These are phyloP conservation scores for Tetragonula clypearis DNA, from an alignment of 1,140 invertebrate species.

Conservation along the genomic window DNA sequence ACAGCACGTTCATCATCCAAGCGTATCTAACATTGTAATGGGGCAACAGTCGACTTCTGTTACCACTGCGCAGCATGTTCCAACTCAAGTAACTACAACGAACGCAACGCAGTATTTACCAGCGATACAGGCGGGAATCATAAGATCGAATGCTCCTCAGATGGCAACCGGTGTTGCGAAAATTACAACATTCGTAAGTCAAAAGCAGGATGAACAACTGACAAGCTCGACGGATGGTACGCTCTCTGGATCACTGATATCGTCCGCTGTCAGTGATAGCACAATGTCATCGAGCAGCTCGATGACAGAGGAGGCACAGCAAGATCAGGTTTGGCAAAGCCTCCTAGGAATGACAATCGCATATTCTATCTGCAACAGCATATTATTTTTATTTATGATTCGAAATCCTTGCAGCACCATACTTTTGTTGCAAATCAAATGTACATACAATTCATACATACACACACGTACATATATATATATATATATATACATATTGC, in stretches of 20 bases:
- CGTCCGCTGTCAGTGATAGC: constrained; percentile 77
- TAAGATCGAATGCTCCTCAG: constrained; percentile 51
- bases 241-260: constrained; percentile 75
- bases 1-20: constrained; percentile 50
- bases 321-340: constrained; percentile 78
- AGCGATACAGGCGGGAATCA: constrained; percentile 28
- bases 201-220: constrained; percentile 71
- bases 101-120: constrained; percentile 25
- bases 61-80: constrained; percentile 33
- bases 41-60: constrained; percentile 47
- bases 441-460: constrained; percentile 13
- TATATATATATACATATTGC: constrained; percentile 13
- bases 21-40: constrained; percentile 32
- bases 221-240: constrained; percentile 74
- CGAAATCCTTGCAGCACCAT: constrained; percentile 31
- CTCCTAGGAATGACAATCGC: constrained; percentile 70
- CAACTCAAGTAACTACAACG: constrained; percentile 6
- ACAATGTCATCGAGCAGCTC: constrained; percentile 77
- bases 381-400: constrained; percentile 31
- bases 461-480: neutral
- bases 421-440: constrained; percentile 27
- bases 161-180: constrained; percentile 68
- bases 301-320: constrained; percentile 76
- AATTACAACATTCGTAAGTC: constrained; percentile 64
- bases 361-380: constrained; percentile 58